These are phyloP conservation scores for Drosophila nigricruria DNA, from an alignment of 2,888 invertebrate genomes.

Conservation along the genomic window DNA sequence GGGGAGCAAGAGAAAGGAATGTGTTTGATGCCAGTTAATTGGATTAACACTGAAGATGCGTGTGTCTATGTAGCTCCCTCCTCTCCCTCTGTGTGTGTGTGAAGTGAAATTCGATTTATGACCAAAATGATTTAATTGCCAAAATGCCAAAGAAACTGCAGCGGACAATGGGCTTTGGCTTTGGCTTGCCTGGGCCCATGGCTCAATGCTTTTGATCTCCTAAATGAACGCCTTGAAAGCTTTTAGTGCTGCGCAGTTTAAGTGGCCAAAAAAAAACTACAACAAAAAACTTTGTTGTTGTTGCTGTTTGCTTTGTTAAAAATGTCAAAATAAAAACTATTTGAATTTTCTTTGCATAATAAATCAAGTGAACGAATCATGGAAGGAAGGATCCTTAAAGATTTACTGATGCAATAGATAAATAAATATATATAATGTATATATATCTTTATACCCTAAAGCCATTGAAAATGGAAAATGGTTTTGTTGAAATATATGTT, in stretches of 20 bases:
- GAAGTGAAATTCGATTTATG: constrained; percentile 70
- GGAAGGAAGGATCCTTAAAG: not conserved
- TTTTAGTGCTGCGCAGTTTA: not conserved
- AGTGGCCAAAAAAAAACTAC: not conserved
- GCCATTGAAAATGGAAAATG: no score
- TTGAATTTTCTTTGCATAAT: constrained; percentile 6
- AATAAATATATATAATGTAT: no score
- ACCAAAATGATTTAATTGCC: constrained; percentile 76
- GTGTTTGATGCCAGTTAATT: constrained; percentile 76
- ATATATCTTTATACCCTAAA: no score
- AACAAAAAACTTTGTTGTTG: constrained; percentile 3
- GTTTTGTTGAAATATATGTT: no score
- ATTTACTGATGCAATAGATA: not conserved
- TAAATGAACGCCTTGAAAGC: constrained; percentile 12
- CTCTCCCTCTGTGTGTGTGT: not conserved
- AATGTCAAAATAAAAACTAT: constrained; percentile 7
- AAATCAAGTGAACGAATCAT: constrained; percentile 3
- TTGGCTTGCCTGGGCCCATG: constrained; percentile 5
- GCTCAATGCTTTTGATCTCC: constrained; percentile 4
- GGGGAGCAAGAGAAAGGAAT: constrained; percentile 59
- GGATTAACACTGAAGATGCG: constrained; percentile 65
- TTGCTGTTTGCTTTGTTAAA: not conserved
- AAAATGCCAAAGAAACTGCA: constrained; percentile 51
- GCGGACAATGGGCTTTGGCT: constrained; percentile 21
- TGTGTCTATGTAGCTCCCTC: constrained; percentile 3